phyloP scores from a whole-genome alignment of 2,113 vertebrate species.

The Centrocercus urophasianus region DNA sequence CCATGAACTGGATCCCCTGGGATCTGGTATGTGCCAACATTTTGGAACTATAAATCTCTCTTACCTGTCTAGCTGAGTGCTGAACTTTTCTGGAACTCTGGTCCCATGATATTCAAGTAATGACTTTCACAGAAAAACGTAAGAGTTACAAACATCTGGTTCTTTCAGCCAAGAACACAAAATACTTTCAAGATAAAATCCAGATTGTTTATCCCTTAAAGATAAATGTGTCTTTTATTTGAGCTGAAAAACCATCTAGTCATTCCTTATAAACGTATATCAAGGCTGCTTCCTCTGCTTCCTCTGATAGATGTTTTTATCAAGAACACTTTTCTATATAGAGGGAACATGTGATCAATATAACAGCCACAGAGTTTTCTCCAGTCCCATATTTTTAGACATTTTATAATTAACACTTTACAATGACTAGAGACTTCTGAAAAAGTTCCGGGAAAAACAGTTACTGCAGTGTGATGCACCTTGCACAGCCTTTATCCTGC shows the following conservation, averaged over 20 bases:
- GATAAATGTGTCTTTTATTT: background rate
- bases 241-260: background rate
- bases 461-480: background rate
- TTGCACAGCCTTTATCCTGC: background rate
- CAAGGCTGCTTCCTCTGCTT: background rate
- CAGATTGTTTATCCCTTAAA: background rate
- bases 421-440: background rate
- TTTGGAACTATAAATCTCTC: background rate
- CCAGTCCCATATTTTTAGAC: background rate
- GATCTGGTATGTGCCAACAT: background rate
- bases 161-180: background rate
- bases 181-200: background rate
- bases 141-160: background rate
- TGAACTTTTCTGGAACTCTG: background rate
- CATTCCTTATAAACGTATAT: background rate
- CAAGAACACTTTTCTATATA: background rate
- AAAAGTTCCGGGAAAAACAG: background rate
- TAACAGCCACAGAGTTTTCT: background rate
- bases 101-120: background rate
- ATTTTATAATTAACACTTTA: background rate
- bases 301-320: background rate
- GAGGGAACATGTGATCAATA: background rate
- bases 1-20: background rate
- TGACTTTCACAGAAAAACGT: background rate
- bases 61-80: background rate